Evolutionary conservation across 2,797 vertebrate genomes (phyloP).

Genomic region (Gadopsis bispinosus): DNA sequence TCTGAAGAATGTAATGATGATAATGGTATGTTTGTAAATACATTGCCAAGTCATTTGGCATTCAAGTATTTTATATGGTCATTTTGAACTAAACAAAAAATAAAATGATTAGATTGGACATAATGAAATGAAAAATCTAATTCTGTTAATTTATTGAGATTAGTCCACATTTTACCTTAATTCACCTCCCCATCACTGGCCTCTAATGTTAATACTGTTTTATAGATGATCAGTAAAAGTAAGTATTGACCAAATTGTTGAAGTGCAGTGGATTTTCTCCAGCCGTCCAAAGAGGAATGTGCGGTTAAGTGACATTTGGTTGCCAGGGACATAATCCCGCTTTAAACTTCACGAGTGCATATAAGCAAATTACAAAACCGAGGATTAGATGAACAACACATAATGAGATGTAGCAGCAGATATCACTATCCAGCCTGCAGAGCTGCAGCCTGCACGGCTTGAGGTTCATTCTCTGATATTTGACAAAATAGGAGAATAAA

Average conservation of each 20-base stretch:
- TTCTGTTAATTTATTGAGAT: constrained; percentile 21
- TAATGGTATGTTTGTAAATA: background rate
- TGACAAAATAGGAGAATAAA: constrained; percentile 45
- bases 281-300: constrained; percentile 58
- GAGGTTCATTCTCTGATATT: constrained; percentile 46
- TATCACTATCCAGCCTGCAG: constrained; percentile 57
- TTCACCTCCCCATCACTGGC: background rate
- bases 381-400: constrained; percentile 76
- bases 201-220: constrained; percentile 29
- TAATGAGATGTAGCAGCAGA: constrained; percentile 75
- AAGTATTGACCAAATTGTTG: constrained; percentile 59
- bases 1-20: background rate
- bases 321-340: constrained; percentile 77
- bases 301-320: constrained; percentile 77
- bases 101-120: background rate
- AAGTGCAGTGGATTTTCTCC: constrained; percentile 65
- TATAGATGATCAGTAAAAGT: constrained; percentile 44
- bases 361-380: constrained; percentile 78
- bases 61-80: background rate
- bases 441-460: constrained; percentile 33
- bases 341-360: constrained; percentile 80
- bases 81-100: background rate
- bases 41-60: background rate
- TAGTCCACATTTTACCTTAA: constrained; percentile 26
- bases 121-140: constrained; percentile 13